Conservation (phyloP, 2,888 invertebrate species). For the Diarsia brunnea region DNA sequence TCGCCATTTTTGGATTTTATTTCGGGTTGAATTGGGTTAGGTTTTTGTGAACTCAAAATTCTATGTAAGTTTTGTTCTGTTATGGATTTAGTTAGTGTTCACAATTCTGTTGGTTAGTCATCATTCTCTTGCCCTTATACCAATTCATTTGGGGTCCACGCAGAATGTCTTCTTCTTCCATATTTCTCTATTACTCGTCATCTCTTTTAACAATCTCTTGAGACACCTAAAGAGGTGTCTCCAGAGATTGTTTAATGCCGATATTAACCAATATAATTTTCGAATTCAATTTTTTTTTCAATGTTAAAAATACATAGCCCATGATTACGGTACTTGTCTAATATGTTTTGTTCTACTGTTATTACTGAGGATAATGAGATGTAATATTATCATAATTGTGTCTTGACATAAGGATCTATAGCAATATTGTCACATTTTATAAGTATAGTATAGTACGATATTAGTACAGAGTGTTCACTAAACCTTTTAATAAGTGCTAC, state of each 20-base stretch:
- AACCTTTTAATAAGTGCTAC: neutral
- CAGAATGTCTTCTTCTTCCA: no score
- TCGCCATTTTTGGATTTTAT: constrained; percentile 3
- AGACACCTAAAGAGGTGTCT: no score
- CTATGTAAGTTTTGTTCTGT: neutral
- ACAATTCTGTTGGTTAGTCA: neutral
- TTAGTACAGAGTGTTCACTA: neutral
- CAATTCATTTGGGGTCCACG: no score
- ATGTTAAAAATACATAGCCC: neutral
- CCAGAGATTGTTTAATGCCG: no score
- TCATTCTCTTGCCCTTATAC: no score
- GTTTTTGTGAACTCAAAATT: neutral
- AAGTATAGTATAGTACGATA: neutral
- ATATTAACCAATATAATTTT: no score
- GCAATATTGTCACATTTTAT: no score
- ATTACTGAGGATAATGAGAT: no score
- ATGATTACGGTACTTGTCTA: neutral
- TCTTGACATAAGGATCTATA: neutral
- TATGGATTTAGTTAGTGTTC: neutral
- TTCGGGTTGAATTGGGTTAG: neutral
- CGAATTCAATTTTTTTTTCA: no score
- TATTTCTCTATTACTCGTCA: no score
- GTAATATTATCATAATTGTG: neutral
- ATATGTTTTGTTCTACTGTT: neutral
- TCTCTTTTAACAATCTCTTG: no score